Percentiles rank a stretch among this genome's conserved stretches.
These are phyloP conservation scores for Corythaeola cristata DNA, from an alignment of 2,113 vertebrate genomes.

Conservation along the genomic window DNA sequence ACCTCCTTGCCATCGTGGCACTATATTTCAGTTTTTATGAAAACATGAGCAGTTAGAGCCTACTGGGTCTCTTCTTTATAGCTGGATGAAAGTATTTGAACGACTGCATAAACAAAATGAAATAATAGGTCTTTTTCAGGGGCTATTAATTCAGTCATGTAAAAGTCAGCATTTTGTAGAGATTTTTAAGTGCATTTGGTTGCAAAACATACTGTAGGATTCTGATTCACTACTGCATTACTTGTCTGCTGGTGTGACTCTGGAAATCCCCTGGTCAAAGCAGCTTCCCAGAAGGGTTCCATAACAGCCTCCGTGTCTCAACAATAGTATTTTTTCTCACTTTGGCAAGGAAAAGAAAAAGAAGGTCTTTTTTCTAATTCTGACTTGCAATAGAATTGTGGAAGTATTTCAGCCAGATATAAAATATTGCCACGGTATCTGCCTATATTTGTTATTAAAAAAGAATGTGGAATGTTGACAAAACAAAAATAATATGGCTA, in stretches of 20 bases:
- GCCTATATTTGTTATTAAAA: neutral
- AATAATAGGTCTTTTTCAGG: neutral
- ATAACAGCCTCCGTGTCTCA: neutral
- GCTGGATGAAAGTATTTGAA: neutral
- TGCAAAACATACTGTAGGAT: neutral
- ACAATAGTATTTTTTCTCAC: neutral
- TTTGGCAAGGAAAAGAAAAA: neutral
- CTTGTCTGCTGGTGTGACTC: neutral
- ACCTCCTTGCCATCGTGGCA: neutral
- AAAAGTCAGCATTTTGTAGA: neutral
- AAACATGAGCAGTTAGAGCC: neutral
- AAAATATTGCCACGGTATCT: neutral
- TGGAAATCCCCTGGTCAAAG: neutral
- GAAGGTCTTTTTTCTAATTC: neutral
- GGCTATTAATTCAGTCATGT: neutral
- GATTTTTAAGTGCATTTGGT: neutral
- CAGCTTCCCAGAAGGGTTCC: neutral
- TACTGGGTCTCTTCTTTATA: neutral
- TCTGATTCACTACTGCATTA: neutral
- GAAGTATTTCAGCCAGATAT: neutral
- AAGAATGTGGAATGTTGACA: neutral
- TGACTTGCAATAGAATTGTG: neutral
- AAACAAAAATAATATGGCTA: neutral
- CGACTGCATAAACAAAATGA: neutral
- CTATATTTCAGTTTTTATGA: neutral